Conservation (phyloP, 2,113 vertebrate species). For the Patagioenas fasciata region DNA sequence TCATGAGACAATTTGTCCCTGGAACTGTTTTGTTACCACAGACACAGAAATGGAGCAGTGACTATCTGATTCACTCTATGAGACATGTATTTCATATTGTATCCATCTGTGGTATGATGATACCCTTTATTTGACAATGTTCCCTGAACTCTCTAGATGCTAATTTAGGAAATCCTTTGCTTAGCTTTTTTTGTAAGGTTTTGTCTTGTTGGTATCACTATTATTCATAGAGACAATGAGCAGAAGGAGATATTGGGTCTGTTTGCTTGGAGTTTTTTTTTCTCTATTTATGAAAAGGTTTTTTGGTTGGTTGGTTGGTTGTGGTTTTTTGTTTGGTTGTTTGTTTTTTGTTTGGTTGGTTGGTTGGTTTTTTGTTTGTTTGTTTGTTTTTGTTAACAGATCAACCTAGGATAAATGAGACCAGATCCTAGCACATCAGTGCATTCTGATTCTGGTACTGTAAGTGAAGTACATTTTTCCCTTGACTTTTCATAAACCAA, state of each 20-base stretch:
- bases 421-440: not conserved
- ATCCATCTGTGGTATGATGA: not conserved
- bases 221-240: not conserved
- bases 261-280: not conserved
- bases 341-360: too few relatives aligned
- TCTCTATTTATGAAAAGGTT: not conserved
- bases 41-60: not conserved
- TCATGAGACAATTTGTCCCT: not conserved
- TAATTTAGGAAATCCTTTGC: conserved; percentile 1
- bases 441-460: not conserved
- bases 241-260: not conserved
- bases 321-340: not conserved
- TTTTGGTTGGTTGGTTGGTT: too few relatives aligned
- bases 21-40: not conserved
- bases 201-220: not conserved
- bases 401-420: not conserved
- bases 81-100: not conserved
- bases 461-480: not conserved
- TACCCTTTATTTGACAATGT: not conserved
- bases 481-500: not conserved
- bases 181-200: not conserved
- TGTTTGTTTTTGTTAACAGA: not conserved
- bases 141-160: not conserved
- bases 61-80: not conserved
- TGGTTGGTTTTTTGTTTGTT: not conserved